Base-by-base conservation (phyloP, 1,140 invertebrate genomes). In the Drosophila littoralis region DNA sequence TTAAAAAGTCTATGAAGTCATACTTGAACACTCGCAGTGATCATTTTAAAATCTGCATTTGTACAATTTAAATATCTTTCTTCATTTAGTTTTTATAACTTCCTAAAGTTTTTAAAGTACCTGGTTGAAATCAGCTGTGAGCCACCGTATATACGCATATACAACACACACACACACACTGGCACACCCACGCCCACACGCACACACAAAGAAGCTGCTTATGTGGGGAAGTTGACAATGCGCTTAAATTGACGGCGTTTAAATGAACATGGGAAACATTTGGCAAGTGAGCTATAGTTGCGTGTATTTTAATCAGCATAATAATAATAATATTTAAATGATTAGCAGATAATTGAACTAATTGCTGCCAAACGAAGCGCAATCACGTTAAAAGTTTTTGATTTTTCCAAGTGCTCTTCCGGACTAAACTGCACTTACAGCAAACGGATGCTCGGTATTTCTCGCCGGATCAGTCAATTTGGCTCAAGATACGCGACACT, bases 391-490 rank as follows among this genome's bases (percentile, higher is more conserved):
- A 22, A 22, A 3, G 22, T 22, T 22, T 22, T 48, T 32, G 1
- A 48, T 12, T 48, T 40, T 52, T n/a, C 46, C 46, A 33, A 63
- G 46, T 65, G 46, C 42, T 28, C 28, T 71, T 38, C 13, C 54
- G 22, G 48, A 59, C 68, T 51, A 42, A 48, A 43, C 51, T 61
- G 45, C 71, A 89, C 84, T 89, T 89, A 89, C 84, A 40, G 81
- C 85, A n/a, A 90, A 50, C 42, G 75, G 81, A 61, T 89, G 81
- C 6, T 51, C 58, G 75, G 51, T 54, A 51, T 71, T 65, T 32
- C 75, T 81, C 71, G 73, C 77, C 59, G 67, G 70, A 60, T 83
- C 65, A 55, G 84, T 66, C 81, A 86, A 73, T 75, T 86, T 88
- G 79, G 22, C 43, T 22, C 22, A 22, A 3, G 1, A 22, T 22